Evolutionary conservation across 2,113 vertebrate genomes (phyloP), one percentile per base, ranked within the genome.

Genomic region (Craseonycteris thonglongyai): DNA sequence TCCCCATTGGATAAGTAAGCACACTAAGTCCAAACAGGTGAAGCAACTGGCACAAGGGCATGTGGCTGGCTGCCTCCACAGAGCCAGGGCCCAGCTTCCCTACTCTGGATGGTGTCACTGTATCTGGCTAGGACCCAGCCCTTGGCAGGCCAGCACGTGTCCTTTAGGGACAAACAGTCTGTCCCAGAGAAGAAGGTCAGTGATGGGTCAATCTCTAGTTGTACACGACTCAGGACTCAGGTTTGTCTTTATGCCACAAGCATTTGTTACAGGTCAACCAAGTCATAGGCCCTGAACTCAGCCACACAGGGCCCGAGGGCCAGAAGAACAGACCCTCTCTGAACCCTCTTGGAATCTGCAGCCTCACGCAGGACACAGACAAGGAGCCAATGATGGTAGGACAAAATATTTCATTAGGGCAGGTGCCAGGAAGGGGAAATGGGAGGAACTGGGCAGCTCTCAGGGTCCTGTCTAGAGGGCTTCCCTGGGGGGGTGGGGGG

Each of bases 141-240:
- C 54, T 68, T 83, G 75, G 74, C 68, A 54, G 69, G 47, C 26
- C 68, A 47, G 21, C 13, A 0, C n/a, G 66, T 82, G 78, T 94
- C 81, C 81, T 63, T 85, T 5, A 47, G 75, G 69, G 58, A 90
- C 74, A n/a, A 92, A 94, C 93, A 80, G 33, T 63, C 49, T 72
- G 90, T 94, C 69, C 94, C 22, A 7, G 56, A 51, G 65, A 30
- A 16, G 1, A 58, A 88, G 92, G 81, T 80, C 86, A 88, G 2
- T 1, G 0, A 30, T 54, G 35, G 56, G 63, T 54, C 30, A 66
- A 0, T 16, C 42, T 69, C 59, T 16, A 8, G 33, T 56, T 26
- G 21, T 47, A 35, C 18, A 7, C 0, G 15, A 35, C 59, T 42
- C 0, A 1, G 26, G 66, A 11, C 38, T 45, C 33, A 0, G 72